Percentiles rank a stretch among this genome's conserved stretches.
Evolutionary conservation across 2,888 invertebrate genomes (phyloP).

Genomic region (Celastrina argiolus): DNA sequence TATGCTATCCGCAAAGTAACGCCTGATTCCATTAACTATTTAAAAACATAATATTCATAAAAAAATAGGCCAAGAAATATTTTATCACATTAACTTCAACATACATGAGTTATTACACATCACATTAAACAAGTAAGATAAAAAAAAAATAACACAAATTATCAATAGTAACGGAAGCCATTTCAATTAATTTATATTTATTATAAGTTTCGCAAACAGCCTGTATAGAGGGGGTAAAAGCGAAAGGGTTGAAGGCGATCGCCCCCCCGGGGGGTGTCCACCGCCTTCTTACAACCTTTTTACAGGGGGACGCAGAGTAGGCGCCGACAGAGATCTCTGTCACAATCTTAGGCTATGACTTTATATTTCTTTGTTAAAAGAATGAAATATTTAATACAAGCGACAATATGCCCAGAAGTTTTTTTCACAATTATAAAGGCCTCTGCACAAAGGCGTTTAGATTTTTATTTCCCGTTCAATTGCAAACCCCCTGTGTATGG

Average conservation of each 20-base stretch:
- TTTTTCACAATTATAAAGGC: constrained; percentile 22
- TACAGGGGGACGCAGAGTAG: constrained; percentile 71
- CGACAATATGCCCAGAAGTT: constrained; percentile 24
- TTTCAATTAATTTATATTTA: constrained; percentile 24
- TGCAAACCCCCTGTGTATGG: constrained; percentile 9
- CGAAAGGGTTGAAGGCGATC: constrained; percentile 77
- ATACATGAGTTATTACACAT: too few species aligned
- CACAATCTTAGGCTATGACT: constrained; percentile 24
- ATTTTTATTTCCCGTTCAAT: constrained; percentile 13
- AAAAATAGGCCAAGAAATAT: too few species aligned
- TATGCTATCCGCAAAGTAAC: too few species aligned
- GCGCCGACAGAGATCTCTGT: constrained; percentile 49
- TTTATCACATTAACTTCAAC: too few species aligned
- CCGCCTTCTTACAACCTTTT: constrained; percentile 78
- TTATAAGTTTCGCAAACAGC: constrained; percentile 51
- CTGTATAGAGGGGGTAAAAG: constrained; percentile 72
- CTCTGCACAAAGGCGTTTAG: constrained; percentile 5
- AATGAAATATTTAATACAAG: constrained; percentile 25
- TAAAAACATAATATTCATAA: too few species aligned
- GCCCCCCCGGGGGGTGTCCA: constrained; percentile 64
- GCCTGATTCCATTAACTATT: too few species aligned
- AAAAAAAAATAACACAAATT: background rate
- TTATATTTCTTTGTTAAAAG: constrained; percentile 26
- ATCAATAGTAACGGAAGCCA: background rate
- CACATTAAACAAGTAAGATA: background rate